Evolutionary conservation across 1,140 invertebrate genomes (phyloP).

Genomic region (Acyrthosiphon pisum): DNA sequence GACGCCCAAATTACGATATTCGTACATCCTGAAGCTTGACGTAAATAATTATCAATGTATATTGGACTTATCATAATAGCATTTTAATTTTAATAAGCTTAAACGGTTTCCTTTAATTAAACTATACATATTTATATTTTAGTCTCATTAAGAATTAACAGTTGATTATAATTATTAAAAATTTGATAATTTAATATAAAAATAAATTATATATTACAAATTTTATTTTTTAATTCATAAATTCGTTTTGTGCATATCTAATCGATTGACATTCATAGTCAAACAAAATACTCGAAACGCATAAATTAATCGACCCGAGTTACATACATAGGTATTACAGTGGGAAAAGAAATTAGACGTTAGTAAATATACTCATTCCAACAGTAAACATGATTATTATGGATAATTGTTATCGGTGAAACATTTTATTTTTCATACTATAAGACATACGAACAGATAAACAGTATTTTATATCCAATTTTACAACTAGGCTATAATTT

Average conservation of each 20-base stretch:
- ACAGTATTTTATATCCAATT: too few species aligned
- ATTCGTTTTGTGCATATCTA: not conserved
- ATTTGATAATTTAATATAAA: not conserved
- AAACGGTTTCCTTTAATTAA: not conserved
- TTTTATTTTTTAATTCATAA: not conserved
- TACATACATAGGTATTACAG: too few species aligned
- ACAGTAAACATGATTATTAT: too few species aligned
- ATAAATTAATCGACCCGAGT: not conserved
- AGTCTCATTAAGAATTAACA: not conserved
- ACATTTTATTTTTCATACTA: too few species aligned
- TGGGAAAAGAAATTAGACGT: too few species aligned
- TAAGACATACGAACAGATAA: too few species aligned
- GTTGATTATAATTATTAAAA: not conserved
- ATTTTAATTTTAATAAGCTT: constrained; percentile 10
- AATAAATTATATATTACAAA: not conserved
- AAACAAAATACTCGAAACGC: not conserved
- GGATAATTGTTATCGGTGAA: too few species aligned
- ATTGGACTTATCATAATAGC: not conserved
- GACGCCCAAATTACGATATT: not conserved
- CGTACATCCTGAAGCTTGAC: not conserved
- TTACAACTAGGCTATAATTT: too few species aligned
- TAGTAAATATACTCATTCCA: too few species aligned
- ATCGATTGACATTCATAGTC: too few species aligned
- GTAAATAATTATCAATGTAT: not conserved
- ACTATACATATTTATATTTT: not conserved